Percentiles rank a stretch among this genome's conserved stretches.
Conservation (phyloP, 1,140 invertebrate genomes). For the Anadara kagoshimensis region DNA sequence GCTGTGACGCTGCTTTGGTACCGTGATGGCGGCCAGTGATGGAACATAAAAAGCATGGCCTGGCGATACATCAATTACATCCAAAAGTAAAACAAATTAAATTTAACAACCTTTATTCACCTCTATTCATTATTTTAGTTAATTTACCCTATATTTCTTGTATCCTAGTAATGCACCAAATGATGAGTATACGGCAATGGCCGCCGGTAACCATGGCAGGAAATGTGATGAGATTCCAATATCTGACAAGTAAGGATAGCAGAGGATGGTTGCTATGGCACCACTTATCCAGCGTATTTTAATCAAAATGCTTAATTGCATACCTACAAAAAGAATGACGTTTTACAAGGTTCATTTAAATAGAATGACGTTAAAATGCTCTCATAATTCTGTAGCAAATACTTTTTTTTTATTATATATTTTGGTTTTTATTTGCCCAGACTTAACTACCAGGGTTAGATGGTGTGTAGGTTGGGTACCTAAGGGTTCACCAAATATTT, state of each 20-base stretch:
- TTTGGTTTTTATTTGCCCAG: too few relatives aligned
- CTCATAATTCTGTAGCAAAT: too few relatives aligned
- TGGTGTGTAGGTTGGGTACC: too few relatives aligned
- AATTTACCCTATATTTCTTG: conserved; percentile 48
- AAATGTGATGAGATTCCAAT: conserved; percentile 57
- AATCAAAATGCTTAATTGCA: conserved; percentile 38
- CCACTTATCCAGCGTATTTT: conserved; percentile 52
- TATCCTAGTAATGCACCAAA: conserved; percentile 50
- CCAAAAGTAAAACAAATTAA: neutral
- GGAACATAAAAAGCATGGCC: too few relatives aligned
- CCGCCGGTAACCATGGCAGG: conserved; percentile 56
- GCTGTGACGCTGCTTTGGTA: too few relatives aligned
- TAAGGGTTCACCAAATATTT: too few relatives aligned
- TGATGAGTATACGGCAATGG: conserved; percentile 48
- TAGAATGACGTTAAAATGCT: too few relatives aligned
- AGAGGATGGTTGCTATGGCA: conserved; percentile 43
- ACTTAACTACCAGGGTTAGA: too few relatives aligned
- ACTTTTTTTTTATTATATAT: too few relatives aligned
- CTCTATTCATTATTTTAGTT: conserved; percentile 4
- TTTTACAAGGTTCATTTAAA: neutral
- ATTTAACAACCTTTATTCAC: conserved; percentile 11
- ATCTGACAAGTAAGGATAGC: conserved; percentile 53
- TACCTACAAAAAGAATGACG: conserved; percentile 27
- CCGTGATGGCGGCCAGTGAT: too few relatives aligned
- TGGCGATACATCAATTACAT: neutral